Percentiles rank a stretch among this genome's conserved stretches.
phyloP scores from a whole-genome alignment of 2,888 invertebrate genomes.

The Adelognathus sp. region DNA sequence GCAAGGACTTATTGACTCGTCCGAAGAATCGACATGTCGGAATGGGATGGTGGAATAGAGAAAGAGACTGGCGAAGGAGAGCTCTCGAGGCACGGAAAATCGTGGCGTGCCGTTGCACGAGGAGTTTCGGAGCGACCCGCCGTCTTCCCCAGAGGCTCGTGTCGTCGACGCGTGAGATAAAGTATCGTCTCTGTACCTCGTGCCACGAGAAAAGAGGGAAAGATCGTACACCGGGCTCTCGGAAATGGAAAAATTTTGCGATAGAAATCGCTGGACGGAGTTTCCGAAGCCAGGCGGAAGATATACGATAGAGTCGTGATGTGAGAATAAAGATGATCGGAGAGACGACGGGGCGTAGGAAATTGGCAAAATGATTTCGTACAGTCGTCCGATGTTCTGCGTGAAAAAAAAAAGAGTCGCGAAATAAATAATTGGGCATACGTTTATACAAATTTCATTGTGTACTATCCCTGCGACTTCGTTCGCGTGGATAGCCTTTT shows the following conservation, averaged over 20 bases:
- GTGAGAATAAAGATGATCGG: not conserved
- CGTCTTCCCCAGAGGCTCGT: constrained; percentile 21
- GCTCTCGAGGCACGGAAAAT: constrained; percentile 13
- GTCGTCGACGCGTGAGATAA: constrained; percentile 44
- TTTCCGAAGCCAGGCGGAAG: too few relatives aligned
- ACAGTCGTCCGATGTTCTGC: not conserved
- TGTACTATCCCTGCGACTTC: too few relatives aligned
- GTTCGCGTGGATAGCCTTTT: too few relatives aligned
- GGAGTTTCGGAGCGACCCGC: constrained; percentile 1
- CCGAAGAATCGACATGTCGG: constrained; percentile 37
- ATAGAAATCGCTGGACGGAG: constrained; percentile 36
- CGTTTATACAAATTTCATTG: too few relatives aligned
- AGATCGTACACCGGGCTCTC: not conserved
- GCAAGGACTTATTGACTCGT: constrained; percentile 51
- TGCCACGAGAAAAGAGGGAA: not conserved
- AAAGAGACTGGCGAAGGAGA: not conserved
- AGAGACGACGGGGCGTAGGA: not conserved
- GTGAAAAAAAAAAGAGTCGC: not conserved
- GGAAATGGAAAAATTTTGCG: constrained; percentile 50
- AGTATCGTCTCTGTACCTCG: constrained; percentile 28
- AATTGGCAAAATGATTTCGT: not conserved
- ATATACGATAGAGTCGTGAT: too few relatives aligned
- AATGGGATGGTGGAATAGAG: not conserved
- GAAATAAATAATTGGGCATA: too few relatives aligned
- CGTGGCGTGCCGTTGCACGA: not conserved